Evolutionary conservation across 2,888 invertebrate species (phyloP), one percentile per base, ranked within the genome.

Genomic region (Fissipunctia ypsillon): DNA sequence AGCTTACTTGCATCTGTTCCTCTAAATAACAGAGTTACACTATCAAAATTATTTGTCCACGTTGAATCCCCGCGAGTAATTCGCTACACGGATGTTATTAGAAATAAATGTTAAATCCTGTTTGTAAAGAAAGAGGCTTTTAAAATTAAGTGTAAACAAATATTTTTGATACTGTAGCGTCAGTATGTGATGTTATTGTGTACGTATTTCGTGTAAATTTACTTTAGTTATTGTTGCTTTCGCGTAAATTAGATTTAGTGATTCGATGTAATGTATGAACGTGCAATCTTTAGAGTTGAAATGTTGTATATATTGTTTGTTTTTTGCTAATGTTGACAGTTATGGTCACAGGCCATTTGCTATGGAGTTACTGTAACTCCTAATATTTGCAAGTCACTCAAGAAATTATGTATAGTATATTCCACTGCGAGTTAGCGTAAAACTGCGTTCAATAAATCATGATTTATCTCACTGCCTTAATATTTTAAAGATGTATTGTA

Each of bases 231-330:
- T 59, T 70, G 71, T 86, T 83, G 87, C 88, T 87, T 84, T 81
- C 73, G 69, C 73, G 77, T 83, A 78, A 80, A 83, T 79, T 84
- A 80, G 76, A 68, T 79, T 66, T 87, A 87, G 66, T 57, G 45
- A 69, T 69, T 79, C 70, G 70, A 69, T 75, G 75, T 72, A 50
- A 74, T 72, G 81, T 72, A 61, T 66, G 85, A 73, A 79, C 71
- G 84, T 83, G 85, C 79, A 85, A 83, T 82, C 61, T 83, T 65
- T 72, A 66, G 73, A 63, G 67, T 76, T 56, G 57, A 79, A 66
- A 73, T 75, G 38, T 72, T 89, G 85, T 88, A 88, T 86, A 90
- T 89, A 88, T 85, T 82, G 74, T 83, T 84, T 77, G 63, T 76
- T 73, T 73, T 69, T 65, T 80, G 83, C 80, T 84, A 70, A 74